Percentiles rank a stretch among this genome's conserved stretches.
phyloP scores from a whole-genome alignment of 2,888 invertebrate species.

The Xanthia icteritia region DNA sequence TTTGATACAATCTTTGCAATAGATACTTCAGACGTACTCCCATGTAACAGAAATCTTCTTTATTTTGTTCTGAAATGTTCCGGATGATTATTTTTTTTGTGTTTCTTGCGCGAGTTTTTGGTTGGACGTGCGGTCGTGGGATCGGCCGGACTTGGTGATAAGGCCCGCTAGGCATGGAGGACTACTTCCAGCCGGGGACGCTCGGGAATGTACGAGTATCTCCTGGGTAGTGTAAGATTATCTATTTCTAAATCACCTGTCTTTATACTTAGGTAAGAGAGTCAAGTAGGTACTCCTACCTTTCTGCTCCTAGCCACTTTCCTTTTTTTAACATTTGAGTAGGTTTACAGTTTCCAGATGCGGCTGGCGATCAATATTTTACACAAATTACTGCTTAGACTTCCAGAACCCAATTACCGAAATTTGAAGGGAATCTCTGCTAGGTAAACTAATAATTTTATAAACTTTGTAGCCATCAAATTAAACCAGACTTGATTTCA shows the following conservation, averaged over 20 bases:
- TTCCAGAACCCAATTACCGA: background rate
- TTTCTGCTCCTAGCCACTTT: background rate
- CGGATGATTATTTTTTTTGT: too few species aligned
- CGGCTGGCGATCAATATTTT: background rate
- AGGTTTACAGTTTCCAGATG: background rate
- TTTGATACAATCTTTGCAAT: constrained; percentile 40
- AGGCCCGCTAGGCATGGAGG: too few species aligned
- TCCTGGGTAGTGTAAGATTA: too few species aligned
- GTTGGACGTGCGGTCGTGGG: too few species aligned
- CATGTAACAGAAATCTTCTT: constrained; percentile 10
- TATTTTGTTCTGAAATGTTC: background rate
- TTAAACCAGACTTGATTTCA: constrained; percentile 19
- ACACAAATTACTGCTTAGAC: background rate
- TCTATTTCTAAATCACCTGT: too few species aligned
- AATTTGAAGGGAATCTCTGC: background rate
- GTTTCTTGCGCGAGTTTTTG: too few species aligned
- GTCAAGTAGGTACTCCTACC: background rate
- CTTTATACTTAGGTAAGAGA: background rate
- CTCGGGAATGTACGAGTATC: too few species aligned
- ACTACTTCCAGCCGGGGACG: too few species aligned
- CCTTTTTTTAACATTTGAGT: background rate
- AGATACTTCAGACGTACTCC: constrained; percentile 16
- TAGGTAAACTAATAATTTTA: constrained; percentile 10
- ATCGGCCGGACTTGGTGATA: too few species aligned
- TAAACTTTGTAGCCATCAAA: constrained; percentile 15